Evolutionary conservation across 2,888 invertebrate genomes (phyloP).

Genomic region (Clepsis dumicolana): DNA sequence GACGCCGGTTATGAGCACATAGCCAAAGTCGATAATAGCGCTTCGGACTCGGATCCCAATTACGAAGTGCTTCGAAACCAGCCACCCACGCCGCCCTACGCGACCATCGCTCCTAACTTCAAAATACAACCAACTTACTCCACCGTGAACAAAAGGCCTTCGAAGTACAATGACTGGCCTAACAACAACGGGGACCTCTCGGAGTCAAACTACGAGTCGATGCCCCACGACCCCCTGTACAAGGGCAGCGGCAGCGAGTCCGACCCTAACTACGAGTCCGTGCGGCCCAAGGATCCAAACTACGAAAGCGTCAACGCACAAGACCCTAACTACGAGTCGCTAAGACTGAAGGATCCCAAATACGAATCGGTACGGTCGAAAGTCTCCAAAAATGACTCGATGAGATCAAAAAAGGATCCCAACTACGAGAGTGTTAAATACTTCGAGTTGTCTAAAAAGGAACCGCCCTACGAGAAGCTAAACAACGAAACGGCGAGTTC

Average conservation of each 20-base stretch:
- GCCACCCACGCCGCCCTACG: constrained; percentile 80
- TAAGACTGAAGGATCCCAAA: constrained; percentile 87
- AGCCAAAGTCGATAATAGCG: constrained; percentile 75
- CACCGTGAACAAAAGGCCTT: constrained; percentile 84
- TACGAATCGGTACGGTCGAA: constrained; percentile 89
- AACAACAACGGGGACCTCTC: constrained; percentile 83
- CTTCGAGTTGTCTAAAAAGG: constrained; percentile 85
- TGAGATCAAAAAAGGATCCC: constrained; percentile 87
- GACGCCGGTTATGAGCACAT: constrained; percentile 92
- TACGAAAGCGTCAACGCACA: constrained; percentile 89
- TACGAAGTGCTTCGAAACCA: constrained; percentile 91
- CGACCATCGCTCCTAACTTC: constrained; percentile 77
- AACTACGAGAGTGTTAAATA: constrained; percentile 94
- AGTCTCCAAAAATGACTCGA: constrained; percentile 86
- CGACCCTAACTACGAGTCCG: constrained; percentile 90
- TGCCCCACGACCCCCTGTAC: constrained; percentile 88
- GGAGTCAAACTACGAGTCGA: constrained; percentile 92
- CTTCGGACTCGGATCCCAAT: constrained; percentile 90
- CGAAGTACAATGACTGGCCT: constrained; percentile 83
- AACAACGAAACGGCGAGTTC: constrained; percentile 66
- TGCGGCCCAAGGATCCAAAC: constrained; percentile 88
- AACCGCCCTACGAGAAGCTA: constrained; percentile 90
- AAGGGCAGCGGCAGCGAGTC: constrained; percentile 90
- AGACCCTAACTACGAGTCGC: constrained; percentile 90
- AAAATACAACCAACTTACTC: constrained; percentile 84